Conservation (phyloP, 2,113 vertebrate genomes). For the Gallinago media region DNA sequence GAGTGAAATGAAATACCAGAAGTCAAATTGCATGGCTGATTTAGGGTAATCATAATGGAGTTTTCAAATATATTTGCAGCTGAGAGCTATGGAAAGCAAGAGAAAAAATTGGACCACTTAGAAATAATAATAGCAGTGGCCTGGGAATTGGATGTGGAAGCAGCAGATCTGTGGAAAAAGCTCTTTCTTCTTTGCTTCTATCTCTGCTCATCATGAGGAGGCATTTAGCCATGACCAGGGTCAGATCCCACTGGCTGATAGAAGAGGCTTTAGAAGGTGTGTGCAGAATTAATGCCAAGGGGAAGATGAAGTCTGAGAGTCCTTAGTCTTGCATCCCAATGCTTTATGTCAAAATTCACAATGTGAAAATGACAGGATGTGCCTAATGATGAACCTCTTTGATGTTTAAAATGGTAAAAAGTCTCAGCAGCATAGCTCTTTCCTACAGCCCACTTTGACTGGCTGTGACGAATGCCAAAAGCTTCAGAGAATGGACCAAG, state of each 20-base stretch:
- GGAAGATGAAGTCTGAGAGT: not conserved
- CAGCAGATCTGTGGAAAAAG: conserved; percentile 22
- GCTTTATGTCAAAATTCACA: not conserved
- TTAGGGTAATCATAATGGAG: conserved; percentile 65
- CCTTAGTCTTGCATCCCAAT: not conserved
- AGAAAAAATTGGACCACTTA: conserved; percentile 73
- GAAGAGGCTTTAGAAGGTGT: not conserved
- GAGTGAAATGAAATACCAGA: conserved; percentile 68
- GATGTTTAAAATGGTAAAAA: not conserved
- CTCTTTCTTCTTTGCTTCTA: not conserved
- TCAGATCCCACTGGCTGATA: not conserved
- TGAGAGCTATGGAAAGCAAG: conserved; percentile 64
- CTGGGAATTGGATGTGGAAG: not conserved
- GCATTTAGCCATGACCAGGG: not conserved
- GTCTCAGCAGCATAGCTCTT: not conserved
- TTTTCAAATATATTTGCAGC: conserved; percentile 73
- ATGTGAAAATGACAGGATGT: not conserved
- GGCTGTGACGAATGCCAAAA: not conserved
- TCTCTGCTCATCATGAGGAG: not conserved
- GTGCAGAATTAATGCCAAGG: not conserved
- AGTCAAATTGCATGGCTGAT: conserved; percentile 69
- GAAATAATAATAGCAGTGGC: conserved; percentile 59
- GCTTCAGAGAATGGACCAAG: not conserved
- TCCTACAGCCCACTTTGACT: not conserved
- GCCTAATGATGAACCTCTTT: not conserved